A percentile compares a stretch with the other conserved stretches of the same genome.
Conservation (phyloP, 2,113 vertebrate genomes). For the Psilopsiagon aymara region DNA sequence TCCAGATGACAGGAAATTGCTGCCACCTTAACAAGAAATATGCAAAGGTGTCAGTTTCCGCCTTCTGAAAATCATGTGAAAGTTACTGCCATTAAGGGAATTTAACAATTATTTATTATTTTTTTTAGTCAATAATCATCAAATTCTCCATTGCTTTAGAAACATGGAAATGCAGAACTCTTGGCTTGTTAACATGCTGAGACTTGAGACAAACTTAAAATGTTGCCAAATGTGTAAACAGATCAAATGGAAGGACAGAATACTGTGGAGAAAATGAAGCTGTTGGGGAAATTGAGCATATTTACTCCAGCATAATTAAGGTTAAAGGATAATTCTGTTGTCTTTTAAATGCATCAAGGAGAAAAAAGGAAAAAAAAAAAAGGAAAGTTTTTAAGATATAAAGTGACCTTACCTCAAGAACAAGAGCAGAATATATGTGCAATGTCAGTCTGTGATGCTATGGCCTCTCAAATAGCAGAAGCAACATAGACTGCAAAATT, state of each 20-base stretch:
- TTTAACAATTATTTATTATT: not conserved
- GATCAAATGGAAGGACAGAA: not conserved
- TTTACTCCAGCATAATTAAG: not conserved
- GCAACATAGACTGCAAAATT: not conserved
- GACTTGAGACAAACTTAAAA: not conserved
- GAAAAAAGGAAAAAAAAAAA: not conserved
- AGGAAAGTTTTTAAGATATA: not conserved
- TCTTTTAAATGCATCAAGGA: not conserved
- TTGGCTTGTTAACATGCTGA: not conserved
- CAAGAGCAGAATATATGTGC: not conserved
- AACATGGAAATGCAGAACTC: not conserved
- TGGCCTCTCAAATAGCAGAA: not conserved
- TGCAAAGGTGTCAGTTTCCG: not conserved
- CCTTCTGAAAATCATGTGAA: not conserved
- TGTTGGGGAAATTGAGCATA: accelerated
- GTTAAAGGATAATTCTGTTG: not conserved
- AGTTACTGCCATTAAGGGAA: not conserved
- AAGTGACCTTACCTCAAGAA: not conserved
- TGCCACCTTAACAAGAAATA: not conserved
- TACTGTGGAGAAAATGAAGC: not conserved
- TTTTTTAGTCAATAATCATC: not conserved
- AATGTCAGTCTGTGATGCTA: not conserved
- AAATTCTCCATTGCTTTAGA: not conserved
- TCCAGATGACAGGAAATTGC: not conserved
- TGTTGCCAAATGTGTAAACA: not conserved